phyloP scores from a whole-genome alignment of 2,888 invertebrate genomes.

The Drosophila paranaensis region DNA sequence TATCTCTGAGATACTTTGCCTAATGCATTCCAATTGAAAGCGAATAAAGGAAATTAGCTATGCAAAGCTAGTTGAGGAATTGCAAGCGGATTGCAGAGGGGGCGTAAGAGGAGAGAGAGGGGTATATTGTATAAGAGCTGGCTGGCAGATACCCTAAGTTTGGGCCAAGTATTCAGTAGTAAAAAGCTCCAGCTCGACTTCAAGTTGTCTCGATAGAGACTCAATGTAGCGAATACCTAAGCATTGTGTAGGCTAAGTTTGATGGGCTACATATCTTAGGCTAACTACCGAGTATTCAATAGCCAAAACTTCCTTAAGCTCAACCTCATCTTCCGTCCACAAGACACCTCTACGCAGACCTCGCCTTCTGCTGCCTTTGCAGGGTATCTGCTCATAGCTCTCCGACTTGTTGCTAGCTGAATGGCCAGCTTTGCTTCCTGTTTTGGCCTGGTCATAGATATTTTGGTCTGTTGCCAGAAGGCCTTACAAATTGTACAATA shows the following conservation, averaged over 20 bases:
- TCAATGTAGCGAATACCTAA: background rate
- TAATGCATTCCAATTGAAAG: slow-evolving; percentile 10
- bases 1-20: slow-evolving; percentile 2
- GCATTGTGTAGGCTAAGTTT: too few relatives aligned
- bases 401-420: slow-evolving; percentile 1
- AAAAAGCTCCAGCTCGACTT: too few relatives aligned
- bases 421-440: background rate
- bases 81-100: background rate
- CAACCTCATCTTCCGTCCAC: too few relatives aligned
- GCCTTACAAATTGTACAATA: slow-evolving; percentile 10
- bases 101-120: background rate
- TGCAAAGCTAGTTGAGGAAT: background rate
- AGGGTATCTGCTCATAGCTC: background rate
- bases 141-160: background rate
- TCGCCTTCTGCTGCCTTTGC: background rate
- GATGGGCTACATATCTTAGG: too few relatives aligned
- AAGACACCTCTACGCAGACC: too few relatives aligned
- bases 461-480: slow-evolving; percentile 25
- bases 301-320: background rate
- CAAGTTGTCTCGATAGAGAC: too few relatives aligned
- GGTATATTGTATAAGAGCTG: background rate
- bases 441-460: background rate
- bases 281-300: too few relatives aligned
- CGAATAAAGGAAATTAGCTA: slow-evolving; percentile 16
- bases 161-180: background rate